phyloP scores from a whole-genome alignment of 2,797 vertebrate genomes.

The Epinephelus coioides region DNA sequence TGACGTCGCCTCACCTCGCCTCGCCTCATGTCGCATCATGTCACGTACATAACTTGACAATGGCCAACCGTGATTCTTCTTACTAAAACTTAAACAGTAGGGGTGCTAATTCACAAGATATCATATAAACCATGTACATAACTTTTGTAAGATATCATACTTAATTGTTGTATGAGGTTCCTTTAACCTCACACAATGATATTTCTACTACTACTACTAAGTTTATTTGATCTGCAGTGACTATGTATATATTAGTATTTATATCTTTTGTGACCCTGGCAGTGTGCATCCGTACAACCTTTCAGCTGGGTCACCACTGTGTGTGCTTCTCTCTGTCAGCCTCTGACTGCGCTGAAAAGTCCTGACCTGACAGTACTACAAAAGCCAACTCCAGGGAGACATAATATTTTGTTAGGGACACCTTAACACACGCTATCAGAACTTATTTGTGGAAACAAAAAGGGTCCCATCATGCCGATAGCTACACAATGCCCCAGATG shows the following conservation, averaged over 20 bases:
- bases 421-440: conserved; percentile 1
- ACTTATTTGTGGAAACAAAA: conserved; percentile 17
- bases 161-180: too few species aligned
- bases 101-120: too few species aligned
- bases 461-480: not conserved
- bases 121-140: too few species aligned
- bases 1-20: too few species aligned
- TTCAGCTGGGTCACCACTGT: not conserved
- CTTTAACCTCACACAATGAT: too few species aligned
- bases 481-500: conserved; percentile 28
- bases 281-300: not conserved
- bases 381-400: not conserved
- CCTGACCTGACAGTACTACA: conserved; percentile 14
- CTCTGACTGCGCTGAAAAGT: conserved; percentile 2
- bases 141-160: too few species aligned
- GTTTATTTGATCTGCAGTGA: too few species aligned
- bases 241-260: not conserved
- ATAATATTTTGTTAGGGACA: not conserved
- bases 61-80: too few species aligned
- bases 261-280: not conserved
- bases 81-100: too few species aligned
- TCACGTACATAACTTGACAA: too few species aligned
- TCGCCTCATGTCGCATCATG: too few species aligned
- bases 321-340: not conserved
- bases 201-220: too few species aligned